A percentile compares a stretch with the other conserved stretches of the same genome.
phyloP scores from a whole-genome alignment of 2,888 invertebrate genomes.

The Hyposoter didymator region DNA sequence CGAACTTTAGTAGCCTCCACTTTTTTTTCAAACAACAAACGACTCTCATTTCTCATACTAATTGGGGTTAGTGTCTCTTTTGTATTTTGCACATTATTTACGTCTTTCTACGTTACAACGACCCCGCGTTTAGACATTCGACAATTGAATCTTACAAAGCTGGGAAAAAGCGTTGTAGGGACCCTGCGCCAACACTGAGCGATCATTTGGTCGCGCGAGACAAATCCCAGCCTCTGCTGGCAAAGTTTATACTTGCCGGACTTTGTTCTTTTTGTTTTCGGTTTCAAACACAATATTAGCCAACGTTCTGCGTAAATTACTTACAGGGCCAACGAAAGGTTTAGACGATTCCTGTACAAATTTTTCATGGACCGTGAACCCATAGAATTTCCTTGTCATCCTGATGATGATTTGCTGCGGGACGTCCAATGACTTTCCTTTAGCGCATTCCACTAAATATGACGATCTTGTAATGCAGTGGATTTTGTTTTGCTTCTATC shows the following conservation, averaged over 20 bases:
- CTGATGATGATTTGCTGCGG: not conserved
- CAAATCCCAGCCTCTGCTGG: not conserved
- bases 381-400: not conserved
- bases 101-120: not conserved
- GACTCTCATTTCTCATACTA: not conserved
- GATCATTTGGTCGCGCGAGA: too few species aligned
- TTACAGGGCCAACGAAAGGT: not conserved
- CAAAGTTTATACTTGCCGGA: not conserved
- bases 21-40: not conserved
- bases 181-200: not conserved
- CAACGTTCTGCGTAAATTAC: not conserved
- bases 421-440: not conserved
- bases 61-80: not conserved
- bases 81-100: not conserved
- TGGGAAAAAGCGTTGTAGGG: not conserved
- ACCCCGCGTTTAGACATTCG: too few species aligned
- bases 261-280: not conserved
- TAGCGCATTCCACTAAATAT: not conserved
- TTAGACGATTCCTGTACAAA: not conserved
- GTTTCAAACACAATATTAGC: not conserved
- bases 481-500: not conserved
- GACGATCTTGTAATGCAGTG: not conserved
- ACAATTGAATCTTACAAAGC: not conserved
- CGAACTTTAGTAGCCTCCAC: not conserved
- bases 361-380: not conserved